Base-by-base conservation (phyloP, 2,888 invertebrate species). In the Incurvaria masculella region DNA sequence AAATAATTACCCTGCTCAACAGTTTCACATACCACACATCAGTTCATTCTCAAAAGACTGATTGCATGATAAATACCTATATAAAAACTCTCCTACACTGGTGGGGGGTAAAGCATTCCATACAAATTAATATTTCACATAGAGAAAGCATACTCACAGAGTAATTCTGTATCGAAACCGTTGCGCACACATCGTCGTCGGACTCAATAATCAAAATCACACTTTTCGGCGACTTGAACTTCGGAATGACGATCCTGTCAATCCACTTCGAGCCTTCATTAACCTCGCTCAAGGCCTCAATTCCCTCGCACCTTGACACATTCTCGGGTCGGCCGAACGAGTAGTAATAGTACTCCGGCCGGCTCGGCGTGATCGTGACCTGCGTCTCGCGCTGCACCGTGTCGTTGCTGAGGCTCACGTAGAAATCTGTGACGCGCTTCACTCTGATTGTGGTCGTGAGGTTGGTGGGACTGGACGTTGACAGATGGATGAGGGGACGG, bases 81-180 rank as follows among this genome's bases (percentile, higher is more conserved):
- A n/a, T n/a, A n/a, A n/a, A n/a, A n/a, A n/a, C n/a, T n/a, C n/a
- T n/a, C n/a, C n/a, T n/a, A n/a, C n/a, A n/a, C n/a, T n/a, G n/a
- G n/a, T n/a, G n/a, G n/a, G n/a, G n/a, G n/a, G n/a, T n/a, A n/a
- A n/a, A n/a, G n/a, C n/a, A n/a, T n/a, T n/a, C n/a, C n/a, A n/a
- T n/a, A n/a, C n/a, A n/a, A n/a, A n/a, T n/a, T n/a, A n/a, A n/a
- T n/a, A n/a, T n/a, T n/a, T n/a, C n/a, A n/a, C n/a, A n/a, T n/a
- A n/a, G n/a, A n/a, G n/a, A n/a, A n/a, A n/a, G n/a, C n/a, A n/a
- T n/a, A 67, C 76, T 72, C 63, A 88, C 88, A 60, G 83, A 81
- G 52, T 84, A 83, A 57, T 87, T 84, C 64, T 93, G 92, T 57
- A 93, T 83, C 1, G 91, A 91, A 8, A 91, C 80, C 0, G 85